Percentiles rank a stretch among this genome's conserved stretches.
These are phyloP conservation scores for Rhogogaster chlorosoma DNA, from an alignment of 2,888 invertebrate species.

Conservation along the genomic window DNA sequence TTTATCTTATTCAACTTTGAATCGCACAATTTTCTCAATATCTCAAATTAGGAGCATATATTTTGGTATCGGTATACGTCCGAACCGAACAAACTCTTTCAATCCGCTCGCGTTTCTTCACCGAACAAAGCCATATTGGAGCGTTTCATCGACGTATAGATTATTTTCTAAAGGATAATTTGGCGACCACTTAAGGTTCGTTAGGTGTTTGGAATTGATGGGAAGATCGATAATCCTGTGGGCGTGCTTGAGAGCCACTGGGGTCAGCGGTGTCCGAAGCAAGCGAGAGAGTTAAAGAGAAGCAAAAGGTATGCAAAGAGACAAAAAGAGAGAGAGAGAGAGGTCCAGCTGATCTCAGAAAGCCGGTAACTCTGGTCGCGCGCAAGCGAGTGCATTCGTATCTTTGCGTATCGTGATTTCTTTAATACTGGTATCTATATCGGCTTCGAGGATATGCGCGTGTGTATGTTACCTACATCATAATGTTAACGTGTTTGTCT, in stretches of 20 bases:
- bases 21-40: background rate
- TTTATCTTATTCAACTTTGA: background rate
- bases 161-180: background rate
- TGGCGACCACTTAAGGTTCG: background rate
- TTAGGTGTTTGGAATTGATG: conserved; percentile 16
- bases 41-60: background rate
- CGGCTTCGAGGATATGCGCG: background rate
- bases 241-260: conserved; percentile 51
- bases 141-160: background rate
- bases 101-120: background rate
- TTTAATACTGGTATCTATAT: conserved; percentile 24
- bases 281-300: conserved; percentile 44
- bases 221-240: conserved; percentile 49
- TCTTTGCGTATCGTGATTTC: conserved; percentile 35
- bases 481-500: background rate
- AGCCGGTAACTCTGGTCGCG: conserved; percentile 13
- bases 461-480: conserved; percentile 3
- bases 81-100: background rate
- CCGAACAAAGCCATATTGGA: background rate
- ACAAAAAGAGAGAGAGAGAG: conserved; percentile 50
- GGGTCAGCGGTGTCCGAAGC: conserved; percentile 26
- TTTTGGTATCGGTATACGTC: background rate
- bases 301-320: conserved; percentile 50
- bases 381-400: conserved; percentile 45
- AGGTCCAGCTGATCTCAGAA: conserved; percentile 42